Evolutionary conservation across 2,797 vertebrate species (phyloP), one percentile per base, ranked within the genome.

Genomic region (Ctenosaura bakeri): DNA sequence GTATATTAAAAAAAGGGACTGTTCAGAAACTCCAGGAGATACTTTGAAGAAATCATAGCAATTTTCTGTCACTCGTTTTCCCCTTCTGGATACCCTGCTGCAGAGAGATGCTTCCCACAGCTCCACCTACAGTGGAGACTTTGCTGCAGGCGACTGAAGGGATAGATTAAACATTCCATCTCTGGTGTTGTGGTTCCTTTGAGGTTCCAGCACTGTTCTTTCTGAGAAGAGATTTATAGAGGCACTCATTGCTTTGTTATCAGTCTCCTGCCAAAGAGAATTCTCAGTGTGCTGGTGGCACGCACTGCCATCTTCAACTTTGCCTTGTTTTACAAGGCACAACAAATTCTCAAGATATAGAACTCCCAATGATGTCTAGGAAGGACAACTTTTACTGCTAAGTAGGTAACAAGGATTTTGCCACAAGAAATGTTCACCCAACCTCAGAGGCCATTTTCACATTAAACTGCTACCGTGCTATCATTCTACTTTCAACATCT

Each of bases 101-200:
- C 89, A 86, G 80, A 77, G 42, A 54, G 83, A 89, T n/a, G 88
- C 66, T 87, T 92, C 86, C 88, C 89, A 92, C 84, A 94, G 90
- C 64, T 94, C 83, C 89, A 93, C 91, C 88, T 93, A 89, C 89
- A 89, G 87, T 91, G 90, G 88, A 81, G 86, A 90, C 92, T 83
- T 94, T 90, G 91, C 95, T 95, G 84, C 90, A 94, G 94, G 92
- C 87, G 56, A 91, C 7, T 56, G 69, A 2, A 7, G 46, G n/a
- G 82, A 92, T 74, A 95, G 77, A 95, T 95, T 91, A 95, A 93
- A 88, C 46, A 88, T 95, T 93, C 89, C 79, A 85, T 93, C 84
- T 81, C 76, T 86, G 88, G 64, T 50, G 54, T 90, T 92, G 88
- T 22, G 88, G 91, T 89, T 94, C 92, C 90, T 90, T 52, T 24